Evolutionary conservation across 30 jellyfish, hydroid and myxozoan genomes (phyloP).

Genomic region (Nemopilema nomurai): DNA sequence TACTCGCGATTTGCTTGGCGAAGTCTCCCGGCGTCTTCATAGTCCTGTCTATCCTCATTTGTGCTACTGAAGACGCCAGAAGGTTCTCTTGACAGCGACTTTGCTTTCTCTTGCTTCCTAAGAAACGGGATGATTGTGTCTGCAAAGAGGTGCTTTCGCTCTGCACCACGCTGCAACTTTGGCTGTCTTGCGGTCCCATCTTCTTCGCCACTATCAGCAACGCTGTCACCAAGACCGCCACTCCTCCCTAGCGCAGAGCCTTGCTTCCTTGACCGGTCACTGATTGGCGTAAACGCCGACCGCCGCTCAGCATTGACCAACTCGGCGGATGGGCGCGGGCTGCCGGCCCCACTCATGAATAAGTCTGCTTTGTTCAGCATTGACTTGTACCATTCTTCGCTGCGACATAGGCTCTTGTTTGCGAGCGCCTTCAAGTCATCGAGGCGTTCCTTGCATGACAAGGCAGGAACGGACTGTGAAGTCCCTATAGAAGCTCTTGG

Average conservation of each 20-base stretch:
- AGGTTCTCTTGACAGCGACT: neutral
- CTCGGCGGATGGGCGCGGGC: neutral
- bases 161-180: neutral
- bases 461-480: neutral
- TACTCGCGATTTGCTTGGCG: neutral
- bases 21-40: neutral
- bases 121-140: neutral
- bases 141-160: neutral
- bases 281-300: neutral
- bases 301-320: neutral
- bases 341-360: neutral
- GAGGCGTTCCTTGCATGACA: neutral
- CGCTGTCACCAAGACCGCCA: neutral
- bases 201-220: neutral
- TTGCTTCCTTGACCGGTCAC: no score
- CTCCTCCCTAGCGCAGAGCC: neutral
- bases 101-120: neutral
- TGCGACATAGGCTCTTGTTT: conserved; percentile 2
- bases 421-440: neutral
- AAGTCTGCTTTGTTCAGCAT: conserved; percentile 4
- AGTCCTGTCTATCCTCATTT: neutral
- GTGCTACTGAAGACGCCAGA: neutral
- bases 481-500: neutral
- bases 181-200: neutral
- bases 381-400: conserved; percentile 27